Conservation (phyloP, 2,888 invertebrate species). For the Mimachlamys varia region DNA sequence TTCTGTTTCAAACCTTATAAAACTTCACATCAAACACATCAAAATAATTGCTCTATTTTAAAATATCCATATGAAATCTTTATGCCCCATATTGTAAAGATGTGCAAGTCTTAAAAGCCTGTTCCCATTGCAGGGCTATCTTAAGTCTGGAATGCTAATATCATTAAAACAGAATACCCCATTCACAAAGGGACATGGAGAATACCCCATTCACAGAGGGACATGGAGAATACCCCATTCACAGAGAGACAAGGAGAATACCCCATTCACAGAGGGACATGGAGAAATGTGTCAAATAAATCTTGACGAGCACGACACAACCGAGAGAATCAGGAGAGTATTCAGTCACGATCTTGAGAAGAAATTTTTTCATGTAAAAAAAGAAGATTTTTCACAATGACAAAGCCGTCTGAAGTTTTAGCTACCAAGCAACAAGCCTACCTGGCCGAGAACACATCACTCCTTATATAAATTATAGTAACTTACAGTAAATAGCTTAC, state of each 20-base stretch:
- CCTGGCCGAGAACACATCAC: not conserved
- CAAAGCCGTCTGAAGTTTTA: not conserved
- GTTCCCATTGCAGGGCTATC: not conserved
- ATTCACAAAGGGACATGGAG: no score
- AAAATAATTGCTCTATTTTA: no score
- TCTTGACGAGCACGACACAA: not conserved
- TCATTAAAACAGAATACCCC: not conserved
- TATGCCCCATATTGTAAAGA: not conserved
- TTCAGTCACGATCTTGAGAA: not conserved
- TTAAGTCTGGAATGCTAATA: conserved; percentile 15
- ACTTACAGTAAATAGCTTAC: not conserved
- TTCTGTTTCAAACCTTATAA: not conserved
- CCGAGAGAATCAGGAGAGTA: not conserved
- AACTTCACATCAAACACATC: not conserved
- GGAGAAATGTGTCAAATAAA: not conserved
- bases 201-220: no score
- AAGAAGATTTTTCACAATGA: not conserved
- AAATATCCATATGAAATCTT: not conserved
- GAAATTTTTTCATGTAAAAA: not conserved
- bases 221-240: not conserved
- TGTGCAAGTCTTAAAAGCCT: not conserved
- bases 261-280: not conserved
- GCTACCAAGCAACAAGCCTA: not conserved
- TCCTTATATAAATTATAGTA: conserved; percentile 5
- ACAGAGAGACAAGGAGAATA: no score